These are phyloP conservation scores for Zaprionus bogoriensis DNA, from an alignment of 2,888 invertebrate species.

Conservation along the genomic window DNA sequence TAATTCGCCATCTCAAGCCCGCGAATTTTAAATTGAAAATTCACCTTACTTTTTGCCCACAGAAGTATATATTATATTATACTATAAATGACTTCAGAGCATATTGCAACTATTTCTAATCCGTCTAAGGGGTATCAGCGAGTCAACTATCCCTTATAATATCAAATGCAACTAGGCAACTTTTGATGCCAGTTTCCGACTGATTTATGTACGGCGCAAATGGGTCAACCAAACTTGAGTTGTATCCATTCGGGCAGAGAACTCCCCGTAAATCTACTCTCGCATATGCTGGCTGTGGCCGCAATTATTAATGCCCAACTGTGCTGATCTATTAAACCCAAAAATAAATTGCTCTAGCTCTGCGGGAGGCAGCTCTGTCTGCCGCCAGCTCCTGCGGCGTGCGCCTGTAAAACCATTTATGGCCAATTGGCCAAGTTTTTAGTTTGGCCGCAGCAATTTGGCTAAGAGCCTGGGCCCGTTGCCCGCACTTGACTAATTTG, in stretches of 20 bases:
- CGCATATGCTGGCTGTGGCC: too few species aligned
- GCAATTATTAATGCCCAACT: too few species aligned
- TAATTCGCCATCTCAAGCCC: too few species aligned
- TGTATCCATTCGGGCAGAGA: neutral
- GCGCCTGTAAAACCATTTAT: conserved; percentile 35
- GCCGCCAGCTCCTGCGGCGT: conserved; percentile 22
- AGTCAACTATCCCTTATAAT: neutral
- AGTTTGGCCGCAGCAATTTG: conserved; percentile 57
- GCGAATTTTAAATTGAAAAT: too few species aligned
- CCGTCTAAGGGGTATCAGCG: neutral
- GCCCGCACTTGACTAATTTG: conserved; percentile 66
- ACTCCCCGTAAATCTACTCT: too few species aligned
- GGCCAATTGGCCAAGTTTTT: conserved; percentile 26
- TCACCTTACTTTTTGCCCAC: too few species aligned
- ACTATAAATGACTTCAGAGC: too few species aligned
- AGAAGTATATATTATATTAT: too few species aligned
- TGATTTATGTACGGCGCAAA: too few species aligned
- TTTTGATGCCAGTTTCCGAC: neutral
- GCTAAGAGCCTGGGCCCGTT: conserved; percentile 50
- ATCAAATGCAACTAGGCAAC: neutral
- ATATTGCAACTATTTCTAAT: too few species aligned
- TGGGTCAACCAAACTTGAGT: neutral
- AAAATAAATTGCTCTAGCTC: neutral
- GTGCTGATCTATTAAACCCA: neutral
- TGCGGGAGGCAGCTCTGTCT: conserved; percentile 4